phyloP scores from a whole-genome alignment of 2,888 invertebrate genomes.

The Lucinisca nassula region DNA sequence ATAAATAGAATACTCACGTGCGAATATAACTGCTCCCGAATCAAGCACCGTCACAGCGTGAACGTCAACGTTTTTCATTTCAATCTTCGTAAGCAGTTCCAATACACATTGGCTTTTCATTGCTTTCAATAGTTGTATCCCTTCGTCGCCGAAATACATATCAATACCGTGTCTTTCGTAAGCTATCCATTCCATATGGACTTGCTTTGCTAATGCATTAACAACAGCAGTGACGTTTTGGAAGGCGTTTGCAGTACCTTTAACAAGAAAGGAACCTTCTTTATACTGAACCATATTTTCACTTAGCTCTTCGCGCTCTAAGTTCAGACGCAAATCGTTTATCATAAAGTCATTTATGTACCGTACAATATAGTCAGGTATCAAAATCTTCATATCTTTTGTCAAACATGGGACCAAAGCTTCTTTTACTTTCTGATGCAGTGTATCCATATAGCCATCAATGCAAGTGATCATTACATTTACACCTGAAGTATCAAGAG shows the following conservation, averaged over 20 bases:
- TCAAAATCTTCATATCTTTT: slow-evolving; percentile 9
- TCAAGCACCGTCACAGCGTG: slow-evolving; percentile 45
- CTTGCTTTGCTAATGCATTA: background rate
- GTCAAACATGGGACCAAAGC: slow-evolving; percentile 13
- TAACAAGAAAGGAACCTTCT: background rate
- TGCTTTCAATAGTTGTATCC: background rate
- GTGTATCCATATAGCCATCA: background rate
- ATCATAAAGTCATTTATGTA: slow-evolving; percentile 13
- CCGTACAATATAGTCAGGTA: slow-evolving; percentile 20
- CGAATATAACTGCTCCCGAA: slow-evolving; percentile 52
- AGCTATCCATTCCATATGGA: slow-evolving; percentile 33
- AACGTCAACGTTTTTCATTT: slow-evolving; percentile 45
- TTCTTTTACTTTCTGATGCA: slow-evolving; percentile 10
- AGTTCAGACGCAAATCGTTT: slow-evolving; percentile 8
- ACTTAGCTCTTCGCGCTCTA: background rate
- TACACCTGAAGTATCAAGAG: background rate
- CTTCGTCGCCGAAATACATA: slow-evolving; percentile 22
- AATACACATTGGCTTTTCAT: slow-evolving; percentile 24
- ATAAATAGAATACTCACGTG: background rate
- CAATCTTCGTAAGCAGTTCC: slow-evolving; percentile 38
- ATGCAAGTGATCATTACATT: slow-evolving; percentile 16
- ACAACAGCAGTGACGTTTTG: slow-evolving; percentile 15
- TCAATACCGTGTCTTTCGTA: slow-evolving; percentile 43
- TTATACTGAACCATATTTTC: background rate
- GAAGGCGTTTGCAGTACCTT: slow-evolving; percentile 1